Percentiles rank a stretch among this genome's conserved stretches.
Evolutionary conservation across 2,888 invertebrate genomes (phyloP).

Genomic region (Meteorus colon): DNA sequence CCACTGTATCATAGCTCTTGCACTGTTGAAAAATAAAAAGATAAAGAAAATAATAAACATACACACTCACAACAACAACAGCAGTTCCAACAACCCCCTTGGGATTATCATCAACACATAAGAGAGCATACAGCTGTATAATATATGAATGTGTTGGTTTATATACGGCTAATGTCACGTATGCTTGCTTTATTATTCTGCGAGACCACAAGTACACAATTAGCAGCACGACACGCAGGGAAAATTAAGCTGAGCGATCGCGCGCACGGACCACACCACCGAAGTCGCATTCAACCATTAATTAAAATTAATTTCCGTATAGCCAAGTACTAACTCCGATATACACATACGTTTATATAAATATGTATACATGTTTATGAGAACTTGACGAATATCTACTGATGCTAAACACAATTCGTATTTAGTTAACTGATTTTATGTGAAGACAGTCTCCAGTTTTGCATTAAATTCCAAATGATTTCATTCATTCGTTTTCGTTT

Average conservation of each 20-base stretch:
- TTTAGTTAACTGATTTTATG: no score
- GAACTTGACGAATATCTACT: no score
- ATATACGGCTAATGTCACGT: conserved; percentile 21
- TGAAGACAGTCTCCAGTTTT: no score
- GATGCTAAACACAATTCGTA: no score
- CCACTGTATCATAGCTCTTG: background rate
- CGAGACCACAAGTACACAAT: conserved; percentile 47
- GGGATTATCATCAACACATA: conserved; percentile 7
- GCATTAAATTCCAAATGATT: no score
- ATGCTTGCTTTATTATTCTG: conserved; percentile 43
- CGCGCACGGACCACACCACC: conserved; percentile 35
- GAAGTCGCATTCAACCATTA: conserved; percentile 37
- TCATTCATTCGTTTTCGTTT: no score
- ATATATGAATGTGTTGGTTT: conserved; percentile 1
- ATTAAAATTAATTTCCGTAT: conserved; percentile 51
- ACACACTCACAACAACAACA: background rate
- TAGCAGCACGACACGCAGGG: conserved; percentile 48
- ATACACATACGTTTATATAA: background rate
- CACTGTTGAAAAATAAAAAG: background rate
- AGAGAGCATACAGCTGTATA: background rate
- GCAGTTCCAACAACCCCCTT: conserved; percentile 13
- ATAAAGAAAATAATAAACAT: background rate
- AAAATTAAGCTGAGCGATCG: conserved; percentile 36
- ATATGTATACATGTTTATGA: background rate
- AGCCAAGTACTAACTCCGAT: conserved; percentile 12